phyloP scores from a whole-genome alignment of 1,140 invertebrate genomes.

The Cotesia chilonis region DNA sequence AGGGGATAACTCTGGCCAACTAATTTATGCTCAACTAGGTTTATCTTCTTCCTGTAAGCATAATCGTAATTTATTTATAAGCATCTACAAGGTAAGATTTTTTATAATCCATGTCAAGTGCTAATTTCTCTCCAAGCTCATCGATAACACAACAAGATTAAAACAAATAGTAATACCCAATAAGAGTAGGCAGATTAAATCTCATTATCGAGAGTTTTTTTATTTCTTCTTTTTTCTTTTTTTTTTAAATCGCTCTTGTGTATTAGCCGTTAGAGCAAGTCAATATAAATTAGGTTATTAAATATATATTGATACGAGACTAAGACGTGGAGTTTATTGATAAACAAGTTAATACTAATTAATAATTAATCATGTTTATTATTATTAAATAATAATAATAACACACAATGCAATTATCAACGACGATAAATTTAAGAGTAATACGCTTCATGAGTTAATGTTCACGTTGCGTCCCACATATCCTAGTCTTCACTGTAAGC shows the following conservation, averaged over 20 bases:
- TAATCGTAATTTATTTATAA: slow-evolving; percentile 39
- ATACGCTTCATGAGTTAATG: slow-evolving; percentile 10
- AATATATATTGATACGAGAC: slow-evolving; percentile 2
- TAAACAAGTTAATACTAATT: slow-evolving; percentile 2
- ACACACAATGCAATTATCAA: slow-evolving; percentile 19
- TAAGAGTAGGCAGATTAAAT: slow-evolving; percentile 27
- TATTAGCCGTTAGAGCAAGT: slow-evolving; percentile 35
- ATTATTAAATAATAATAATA: background rate
- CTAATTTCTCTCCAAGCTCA: slow-evolving; percentile 8
- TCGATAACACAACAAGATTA: slow-evolving; percentile 4
- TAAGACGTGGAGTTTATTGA: slow-evolving; percentile 12
- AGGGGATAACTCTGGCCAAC: slow-evolving; percentile 59
- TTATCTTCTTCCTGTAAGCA: slow-evolving; percentile 55
- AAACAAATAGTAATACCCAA: slow-evolving; percentile 22
- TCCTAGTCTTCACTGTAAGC: slow-evolving; percentile 13
- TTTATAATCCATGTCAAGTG: slow-evolving; percentile 26
- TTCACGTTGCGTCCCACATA: slow-evolving; percentile 21
- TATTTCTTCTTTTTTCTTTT: background rate
- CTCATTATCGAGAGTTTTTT: slow-evolving; percentile 35
- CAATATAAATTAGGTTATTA: slow-evolving; percentile 29
- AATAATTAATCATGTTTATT: background rate
- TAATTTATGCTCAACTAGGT: slow-evolving; percentile 64
- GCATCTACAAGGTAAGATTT: slow-evolving; percentile 41
- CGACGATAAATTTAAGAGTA: slow-evolving; percentile 23
- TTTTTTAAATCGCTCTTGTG: slow-evolving; percentile 14